Evolutionary conservation across 2,797 vertebrate species (phyloP).

Genomic region (Neosalanx taihuensis): DNA sequence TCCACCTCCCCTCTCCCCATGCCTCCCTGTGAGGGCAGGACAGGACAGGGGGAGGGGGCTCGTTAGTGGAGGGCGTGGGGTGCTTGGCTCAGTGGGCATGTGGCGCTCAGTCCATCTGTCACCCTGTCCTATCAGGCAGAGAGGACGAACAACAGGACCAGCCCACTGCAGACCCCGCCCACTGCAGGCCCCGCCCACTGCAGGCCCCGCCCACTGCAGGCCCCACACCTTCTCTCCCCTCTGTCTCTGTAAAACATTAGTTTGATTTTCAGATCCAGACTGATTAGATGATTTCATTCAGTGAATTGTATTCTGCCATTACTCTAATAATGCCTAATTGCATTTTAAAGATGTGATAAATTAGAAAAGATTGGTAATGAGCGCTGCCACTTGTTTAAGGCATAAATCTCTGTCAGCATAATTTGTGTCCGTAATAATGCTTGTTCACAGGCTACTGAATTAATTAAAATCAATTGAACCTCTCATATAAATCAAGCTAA

Average conservation of each 20-base stretch:
- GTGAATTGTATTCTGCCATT: conserved; percentile 67
- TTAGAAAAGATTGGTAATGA: conserved; percentile 70
- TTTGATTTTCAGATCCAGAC: conserved; percentile 59
- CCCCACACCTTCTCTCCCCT: background rate
- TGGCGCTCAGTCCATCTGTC: conserved; percentile 17
- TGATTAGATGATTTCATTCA: conserved; percentile 50
- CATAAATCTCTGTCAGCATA: conserved; percentile 73
- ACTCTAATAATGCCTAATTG: conserved; percentile 75
- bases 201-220: too few species aligned
- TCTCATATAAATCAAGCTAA: conserved; percentile 68
- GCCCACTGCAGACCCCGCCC: too few species aligned
- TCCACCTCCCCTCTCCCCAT: background rate
- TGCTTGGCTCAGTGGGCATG: background rate
- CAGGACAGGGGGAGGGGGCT: conserved; percentile 18
- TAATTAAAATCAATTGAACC: conserved; percentile 74
- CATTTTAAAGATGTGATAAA: conserved; percentile 78
- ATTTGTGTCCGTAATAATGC: conserved; percentile 70
- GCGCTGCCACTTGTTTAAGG: conserved; percentile 65
- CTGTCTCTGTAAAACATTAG: conserved; percentile 37
- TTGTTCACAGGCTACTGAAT: conserved; percentile 65
- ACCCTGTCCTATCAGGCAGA: conserved; percentile 27
- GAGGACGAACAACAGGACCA: conserved; percentile 7
- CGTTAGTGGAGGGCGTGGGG: conserved; percentile 37
- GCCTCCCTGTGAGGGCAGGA: background rate
- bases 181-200: background rate